These are phyloP conservation scores for Pseudomyrmex concolor DNA, from an alignment of 1,140 invertebrate species.

Conservation along the genomic window DNA sequence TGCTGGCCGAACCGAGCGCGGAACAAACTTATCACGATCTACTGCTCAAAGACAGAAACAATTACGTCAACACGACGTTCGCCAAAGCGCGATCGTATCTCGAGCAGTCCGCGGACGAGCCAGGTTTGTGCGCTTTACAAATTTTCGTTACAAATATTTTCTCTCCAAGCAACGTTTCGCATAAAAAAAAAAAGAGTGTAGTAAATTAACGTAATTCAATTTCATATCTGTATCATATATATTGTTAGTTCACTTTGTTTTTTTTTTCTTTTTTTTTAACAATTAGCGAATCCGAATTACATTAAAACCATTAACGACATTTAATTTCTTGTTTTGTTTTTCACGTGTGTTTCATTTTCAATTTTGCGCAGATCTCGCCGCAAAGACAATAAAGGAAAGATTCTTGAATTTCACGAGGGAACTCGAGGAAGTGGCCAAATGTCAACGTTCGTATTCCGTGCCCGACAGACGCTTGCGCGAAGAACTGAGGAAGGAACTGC, in stretches of 20 bases:
- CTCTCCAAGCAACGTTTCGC: not conserved
- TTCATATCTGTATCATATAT: conserved; percentile 7
- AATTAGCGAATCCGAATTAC: conserved; percentile 9
- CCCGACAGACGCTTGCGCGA: conserved; percentile 95
- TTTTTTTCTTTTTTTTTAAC: conserved; percentile 26
- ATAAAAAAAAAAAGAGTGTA: conserved; percentile 10
- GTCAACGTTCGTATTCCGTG: conserved; percentile 96
- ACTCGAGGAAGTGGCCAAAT: conserved; percentile 94
- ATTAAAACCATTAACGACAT: not conserved
- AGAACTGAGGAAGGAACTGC: conserved; percentile 81
- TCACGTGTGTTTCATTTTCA: not conserved
- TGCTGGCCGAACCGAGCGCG: conserved; percentile 92
- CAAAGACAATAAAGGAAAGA: conserved; percentile 96
- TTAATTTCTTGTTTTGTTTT: not conserved
- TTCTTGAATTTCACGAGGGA: conserved; percentile 96
- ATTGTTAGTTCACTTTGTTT: conserved; percentile 33
- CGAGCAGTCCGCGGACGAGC: conserved; percentile 80
- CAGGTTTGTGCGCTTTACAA: conserved; percentile 72
- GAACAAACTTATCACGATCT: conserved; percentile 93
- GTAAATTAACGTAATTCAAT: not conserved
- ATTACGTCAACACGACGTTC: conserved; percentile 81
- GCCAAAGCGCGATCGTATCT: conserved; percentile 80
- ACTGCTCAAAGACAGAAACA: conserved; percentile 78
- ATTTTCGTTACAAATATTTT: conserved; percentile 15
- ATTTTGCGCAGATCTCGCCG: conserved; percentile 81